Evolutionary conservation across 2,113 vertebrate genomes (phyloP).

Genomic region (Tapirus terrestris): DNA sequence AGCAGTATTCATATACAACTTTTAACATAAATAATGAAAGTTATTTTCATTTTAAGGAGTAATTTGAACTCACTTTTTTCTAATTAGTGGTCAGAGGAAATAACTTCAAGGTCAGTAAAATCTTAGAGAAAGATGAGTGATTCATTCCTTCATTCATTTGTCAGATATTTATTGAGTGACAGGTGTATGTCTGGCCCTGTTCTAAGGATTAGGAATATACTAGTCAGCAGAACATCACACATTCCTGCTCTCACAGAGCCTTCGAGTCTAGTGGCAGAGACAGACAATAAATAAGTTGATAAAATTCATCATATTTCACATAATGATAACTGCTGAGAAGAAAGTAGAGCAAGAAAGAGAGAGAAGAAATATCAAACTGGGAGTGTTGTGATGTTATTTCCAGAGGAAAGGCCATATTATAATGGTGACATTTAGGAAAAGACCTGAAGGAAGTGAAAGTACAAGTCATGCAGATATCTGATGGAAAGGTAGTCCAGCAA

Average conservation of each 20-base stretch:
- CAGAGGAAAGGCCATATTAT: not conserved
- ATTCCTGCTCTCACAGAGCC: not conserved
- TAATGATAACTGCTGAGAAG: not conserved
- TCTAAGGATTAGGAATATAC: not conserved
- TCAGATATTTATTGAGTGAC: not conserved
- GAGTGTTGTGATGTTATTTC: not conserved
- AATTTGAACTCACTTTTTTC: conserved; percentile 24
- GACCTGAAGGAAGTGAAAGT: not conserved
- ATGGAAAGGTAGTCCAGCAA: not conserved
- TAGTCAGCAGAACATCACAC: not conserved
- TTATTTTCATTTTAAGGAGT: not conserved
- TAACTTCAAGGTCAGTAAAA: not conserved
- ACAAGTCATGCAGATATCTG: not conserved
- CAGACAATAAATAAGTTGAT: not conserved
- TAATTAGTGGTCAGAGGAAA: not conserved
- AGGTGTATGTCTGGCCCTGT: not conserved
- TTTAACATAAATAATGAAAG: not conserved
- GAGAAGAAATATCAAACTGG: not conserved
- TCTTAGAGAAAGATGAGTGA: not conserved
- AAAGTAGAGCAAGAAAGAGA: not conserved
- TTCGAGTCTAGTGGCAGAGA: not conserved
- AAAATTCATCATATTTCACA: not conserved
- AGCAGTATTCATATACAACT: not conserved
- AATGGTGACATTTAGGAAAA: not conserved
- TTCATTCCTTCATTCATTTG: not conserved